A percentile compares a stretch with the other conserved stretches of the same genome.
These are phyloP conservation scores for Mesocentrotus franciscanus DNA, from an alignment of 53 echinoderm and acorn worm genomes.

Conservation along the genomic window DNA sequence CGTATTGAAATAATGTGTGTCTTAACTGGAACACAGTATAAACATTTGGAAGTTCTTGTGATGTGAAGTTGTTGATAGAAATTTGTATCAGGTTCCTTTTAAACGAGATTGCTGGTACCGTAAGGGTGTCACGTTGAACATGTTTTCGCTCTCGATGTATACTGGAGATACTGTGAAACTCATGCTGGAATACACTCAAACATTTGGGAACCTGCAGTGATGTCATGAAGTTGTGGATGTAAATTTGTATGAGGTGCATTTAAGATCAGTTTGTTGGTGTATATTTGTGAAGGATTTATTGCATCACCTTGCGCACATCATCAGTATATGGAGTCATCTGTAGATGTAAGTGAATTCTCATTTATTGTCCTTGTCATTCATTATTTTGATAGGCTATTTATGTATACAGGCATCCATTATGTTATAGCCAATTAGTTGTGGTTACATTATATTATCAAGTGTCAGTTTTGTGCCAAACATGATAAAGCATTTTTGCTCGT, in stretches of 20 bases:
- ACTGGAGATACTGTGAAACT: background rate
- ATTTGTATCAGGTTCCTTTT: too few species aligned
- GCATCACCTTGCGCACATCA: background rate
- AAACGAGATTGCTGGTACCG: too few species aligned
- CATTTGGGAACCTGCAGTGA: background rate
- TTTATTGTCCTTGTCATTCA: too few species aligned
- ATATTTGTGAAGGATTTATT: background rate
- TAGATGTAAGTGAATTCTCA: background rate
- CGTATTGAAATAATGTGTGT: too few species aligned
- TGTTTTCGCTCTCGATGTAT: background rate
- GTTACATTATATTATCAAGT: background rate
- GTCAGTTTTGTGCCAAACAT: background rate
- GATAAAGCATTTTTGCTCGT: background rate
- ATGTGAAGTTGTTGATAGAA: too few species aligned
- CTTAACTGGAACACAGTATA: too few species aligned
- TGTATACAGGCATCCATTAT: background rate
- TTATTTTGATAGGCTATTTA: background rate
- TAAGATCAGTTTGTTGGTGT: background rate
- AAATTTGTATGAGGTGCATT: background rate
- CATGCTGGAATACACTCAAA: background rate
- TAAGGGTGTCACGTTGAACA: too few species aligned
- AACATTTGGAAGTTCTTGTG: too few species aligned
- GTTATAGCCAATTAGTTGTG: background rate
- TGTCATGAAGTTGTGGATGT: background rate
- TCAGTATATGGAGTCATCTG: background rate